Percentiles rank a stretch among this genome's conserved stretches.
phyloP scores from a whole-genome alignment of 2,888 invertebrate genomes.

The Cristatella mucedo region DNA sequence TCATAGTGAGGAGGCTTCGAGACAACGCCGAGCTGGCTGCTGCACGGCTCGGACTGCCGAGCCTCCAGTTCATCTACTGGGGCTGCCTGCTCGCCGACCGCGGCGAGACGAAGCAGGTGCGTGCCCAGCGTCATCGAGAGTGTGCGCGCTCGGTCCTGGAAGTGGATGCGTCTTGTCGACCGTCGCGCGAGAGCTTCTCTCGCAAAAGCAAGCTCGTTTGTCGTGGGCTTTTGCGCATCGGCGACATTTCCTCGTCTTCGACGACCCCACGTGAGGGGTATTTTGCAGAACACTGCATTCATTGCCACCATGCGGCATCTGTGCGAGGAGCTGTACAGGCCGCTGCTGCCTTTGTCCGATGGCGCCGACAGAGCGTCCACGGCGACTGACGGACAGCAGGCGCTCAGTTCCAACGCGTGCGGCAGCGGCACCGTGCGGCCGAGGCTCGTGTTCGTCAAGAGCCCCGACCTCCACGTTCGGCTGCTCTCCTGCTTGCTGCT shows the following conservation, averaged over 20 bases:
- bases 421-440: constrained; percentile 15
- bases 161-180: too few species aligned
- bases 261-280: neutral
- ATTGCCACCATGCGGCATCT: constrained; percentile 28
- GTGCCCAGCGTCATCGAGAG: too few species aligned
- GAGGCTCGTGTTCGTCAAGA: constrained; percentile 25
- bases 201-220: too few species aligned
- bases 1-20: too few species aligned
- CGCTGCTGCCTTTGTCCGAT: constrained; percentile 17
- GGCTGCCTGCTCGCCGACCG: constrained; percentile 28
- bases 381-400: constrained; percentile 10
- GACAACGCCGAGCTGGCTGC: too few species aligned
- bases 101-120: constrained; percentile 24
- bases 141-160: too few species aligned
- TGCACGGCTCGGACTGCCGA: constrained; percentile 25
- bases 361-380: constrained; percentile 13
- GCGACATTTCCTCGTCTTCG: neutral
- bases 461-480: constrained; percentile 24
- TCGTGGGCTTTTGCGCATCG: neutral
- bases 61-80: constrained; percentile 36
- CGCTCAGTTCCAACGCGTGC: constrained; percentile 11
- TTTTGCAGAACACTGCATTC: constrained; percentile 22
- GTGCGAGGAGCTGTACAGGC: constrained; percentile 32
- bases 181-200: too few species aligned
- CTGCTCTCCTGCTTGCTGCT: constrained; percentile 29